These are phyloP conservation scores for Thaumetopoea pityocampa DNA, from an alignment of 1,140 invertebrate species.

Conservation along the genomic window DNA sequence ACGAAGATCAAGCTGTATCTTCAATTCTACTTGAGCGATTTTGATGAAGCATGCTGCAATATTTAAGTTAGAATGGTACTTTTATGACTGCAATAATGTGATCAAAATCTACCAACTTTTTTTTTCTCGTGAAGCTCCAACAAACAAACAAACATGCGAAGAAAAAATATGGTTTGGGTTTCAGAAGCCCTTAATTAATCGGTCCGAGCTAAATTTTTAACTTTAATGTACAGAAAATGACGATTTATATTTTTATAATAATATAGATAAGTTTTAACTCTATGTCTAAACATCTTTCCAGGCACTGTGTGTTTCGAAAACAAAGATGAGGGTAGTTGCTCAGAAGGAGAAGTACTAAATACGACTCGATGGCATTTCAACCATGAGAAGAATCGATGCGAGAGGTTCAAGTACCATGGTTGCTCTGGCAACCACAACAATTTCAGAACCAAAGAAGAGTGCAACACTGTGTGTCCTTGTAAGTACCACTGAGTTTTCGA, in stretches of 20 bases:
- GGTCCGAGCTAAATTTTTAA: too few species aligned
- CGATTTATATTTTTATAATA: background rate
- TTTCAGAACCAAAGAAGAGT: constrained; percentile 89
- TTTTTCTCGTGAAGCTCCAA: too few species aligned
- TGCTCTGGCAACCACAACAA: constrained; percentile 92
- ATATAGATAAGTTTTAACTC: background rate
- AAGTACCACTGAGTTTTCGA: constrained; percentile 34
- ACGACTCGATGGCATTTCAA: constrained; percentile 87
- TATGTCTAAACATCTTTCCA: constrained; percentile 35
- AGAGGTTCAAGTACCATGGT: constrained; percentile 82
- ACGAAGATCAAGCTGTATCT: too few species aligned
- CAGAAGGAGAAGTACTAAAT: constrained; percentile 63
- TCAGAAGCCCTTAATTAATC: too few species aligned
- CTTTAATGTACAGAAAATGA: too few species aligned
- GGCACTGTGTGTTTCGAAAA: constrained; percentile 90
- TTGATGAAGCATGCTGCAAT: too few species aligned
- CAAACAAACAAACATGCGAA: too few species aligned
- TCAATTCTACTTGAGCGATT: too few species aligned
- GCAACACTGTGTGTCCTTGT: constrained; percentile 88
- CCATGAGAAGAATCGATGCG: constrained; percentile 84
- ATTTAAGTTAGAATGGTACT: too few species aligned
- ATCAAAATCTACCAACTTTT: too few species aligned
- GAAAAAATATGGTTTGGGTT: too few species aligned
- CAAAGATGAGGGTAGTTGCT: constrained; percentile 79
- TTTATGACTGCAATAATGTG: too few species aligned